These are phyloP conservation scores for Lateolabrax maculatus DNA, from an alignment of 2,797 vertebrate genomes.

Conservation along the genomic window DNA sequence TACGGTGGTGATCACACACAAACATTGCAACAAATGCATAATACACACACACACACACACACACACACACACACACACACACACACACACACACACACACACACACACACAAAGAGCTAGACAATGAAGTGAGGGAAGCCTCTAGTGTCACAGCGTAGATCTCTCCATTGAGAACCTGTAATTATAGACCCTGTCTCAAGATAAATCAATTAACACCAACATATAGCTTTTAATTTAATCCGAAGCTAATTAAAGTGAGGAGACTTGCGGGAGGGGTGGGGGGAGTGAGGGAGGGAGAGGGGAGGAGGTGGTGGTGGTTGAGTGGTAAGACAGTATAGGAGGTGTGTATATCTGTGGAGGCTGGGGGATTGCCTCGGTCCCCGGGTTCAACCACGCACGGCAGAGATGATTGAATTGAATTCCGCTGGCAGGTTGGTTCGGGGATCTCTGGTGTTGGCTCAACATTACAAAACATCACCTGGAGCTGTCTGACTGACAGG, in stretches of 20 bases:
- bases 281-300: conserved; percentile 14
- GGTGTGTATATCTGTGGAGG: conserved; percentile 51
- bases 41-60: no score
- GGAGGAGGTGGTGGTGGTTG: conserved; percentile 11
- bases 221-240: conserved; percentile 89
- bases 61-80: conserved; percentile 34
- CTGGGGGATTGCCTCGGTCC: conserved; percentile 65
- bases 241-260: conserved; percentile 85
- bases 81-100: conserved; percentile 41
- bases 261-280: conserved; percentile 48
- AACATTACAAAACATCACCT: conserved; percentile 72
- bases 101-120: conserved; percentile 43
- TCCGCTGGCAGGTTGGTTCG: conserved; percentile 60
- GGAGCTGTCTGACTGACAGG: conserved; percentile 80
- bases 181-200: conserved; percentile 85
- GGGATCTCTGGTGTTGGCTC: conserved; percentile 59
- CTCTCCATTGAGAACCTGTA: conserved; percentile 86
- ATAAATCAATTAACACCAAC: conserved; percentile 88
- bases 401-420: conserved; percentile 78
- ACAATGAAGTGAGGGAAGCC: conserved; percentile 74
- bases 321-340: conserved; percentile 53
- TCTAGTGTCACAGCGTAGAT: conserved; percentile 68
- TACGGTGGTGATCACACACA: conserved; percentile 65
- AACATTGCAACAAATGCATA: conserved; percentile 51
- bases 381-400: conserved; percentile 48